A percentile compares a stretch with the other conserved stretches of the same genome.
phyloP scores from a whole-genome alignment of 2,888 invertebrate species.

The Nephrotoma guestfalica region DNA sequence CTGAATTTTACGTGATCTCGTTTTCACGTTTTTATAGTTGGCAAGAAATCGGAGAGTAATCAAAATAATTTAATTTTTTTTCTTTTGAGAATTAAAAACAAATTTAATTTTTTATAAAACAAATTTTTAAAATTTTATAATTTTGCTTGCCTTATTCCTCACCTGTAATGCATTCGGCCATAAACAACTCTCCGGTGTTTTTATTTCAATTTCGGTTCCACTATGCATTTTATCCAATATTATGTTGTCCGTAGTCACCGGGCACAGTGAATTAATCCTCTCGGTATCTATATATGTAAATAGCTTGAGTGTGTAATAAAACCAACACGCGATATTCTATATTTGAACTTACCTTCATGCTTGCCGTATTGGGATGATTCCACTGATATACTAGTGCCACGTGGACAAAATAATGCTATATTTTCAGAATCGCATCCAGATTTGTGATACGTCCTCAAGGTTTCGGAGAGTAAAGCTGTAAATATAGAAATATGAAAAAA shows the following conservation, averaged over 20 bases:
- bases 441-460: constrained; percentile 77
- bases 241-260: constrained; percentile 27
- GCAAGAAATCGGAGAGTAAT: not conserved
- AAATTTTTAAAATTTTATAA: not conserved
- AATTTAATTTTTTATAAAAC: not conserved
- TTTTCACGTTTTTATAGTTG: not conserved
- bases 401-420: constrained; percentile 76
- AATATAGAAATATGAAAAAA: constrained; percentile 18
- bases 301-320: not conserved
- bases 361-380: constrained; percentile 84
- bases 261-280: constrained; percentile 19
- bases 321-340: not conserved
- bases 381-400: constrained; percentile 81
- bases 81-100: not conserved
- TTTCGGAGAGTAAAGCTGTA: constrained; percentile 79
- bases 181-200: constrained; percentile 41
- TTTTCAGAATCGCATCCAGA: constrained; percentile 86
- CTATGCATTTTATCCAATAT: constrained; percentile 26
- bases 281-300: not conserved
- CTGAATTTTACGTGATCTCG: not conserved
- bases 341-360: constrained; percentile 19
- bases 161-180: constrained; percentile 67
- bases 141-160: constrained; percentile 16
- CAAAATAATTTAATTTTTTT: not conserved
- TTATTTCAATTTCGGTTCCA: constrained; percentile 40